phyloP scores from a whole-genome alignment of 1,140 invertebrate genomes.

The Nautilus pompilius region DNA sequence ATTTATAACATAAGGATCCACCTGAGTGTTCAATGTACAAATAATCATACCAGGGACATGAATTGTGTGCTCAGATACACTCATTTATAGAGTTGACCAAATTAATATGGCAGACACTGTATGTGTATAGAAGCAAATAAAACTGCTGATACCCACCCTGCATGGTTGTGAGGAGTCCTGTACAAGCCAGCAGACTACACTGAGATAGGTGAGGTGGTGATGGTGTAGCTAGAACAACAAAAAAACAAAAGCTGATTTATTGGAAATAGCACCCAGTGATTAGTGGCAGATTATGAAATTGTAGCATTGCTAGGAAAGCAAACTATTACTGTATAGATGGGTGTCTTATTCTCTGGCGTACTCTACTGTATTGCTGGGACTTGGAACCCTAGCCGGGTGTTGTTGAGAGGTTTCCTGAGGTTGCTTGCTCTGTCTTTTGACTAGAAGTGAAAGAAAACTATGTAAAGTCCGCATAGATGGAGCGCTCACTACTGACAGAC shows the following conservation, averaged over 20 bases:
- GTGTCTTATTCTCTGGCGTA: not conserved
- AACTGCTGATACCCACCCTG: slow-evolving; percentile 31
- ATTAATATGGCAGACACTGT: not conserved
- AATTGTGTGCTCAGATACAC: not conserved
- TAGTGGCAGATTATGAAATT: not conserved
- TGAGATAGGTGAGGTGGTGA: slow-evolving; percentile 22
- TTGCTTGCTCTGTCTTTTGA: not conserved
- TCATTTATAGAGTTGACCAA: not conserved
- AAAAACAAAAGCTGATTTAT: not conserved
- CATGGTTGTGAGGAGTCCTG: slow-evolving; percentile 40
- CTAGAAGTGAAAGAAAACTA: too few species aligned
- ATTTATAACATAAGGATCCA: not conserved
- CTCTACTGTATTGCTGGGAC: not conserved
- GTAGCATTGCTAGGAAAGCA: not conserved
- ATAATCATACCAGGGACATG: not conserved
- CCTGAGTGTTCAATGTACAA: too few species aligned
- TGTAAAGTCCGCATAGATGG: too few species aligned
- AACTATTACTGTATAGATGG: not conserved
- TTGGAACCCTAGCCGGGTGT: not conserved
- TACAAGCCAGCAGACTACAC: slow-evolving; percentile 43
- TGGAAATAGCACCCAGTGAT: not conserved
- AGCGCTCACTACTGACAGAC: too few species aligned
- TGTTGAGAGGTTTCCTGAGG: not conserved
- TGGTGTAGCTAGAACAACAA: slow-evolving; percentile 23
- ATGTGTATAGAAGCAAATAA: slow-evolving; percentile 9